Conservation (phyloP, 2,113 vertebrate genomes). For the Microtus ochrogaster region DNA sequence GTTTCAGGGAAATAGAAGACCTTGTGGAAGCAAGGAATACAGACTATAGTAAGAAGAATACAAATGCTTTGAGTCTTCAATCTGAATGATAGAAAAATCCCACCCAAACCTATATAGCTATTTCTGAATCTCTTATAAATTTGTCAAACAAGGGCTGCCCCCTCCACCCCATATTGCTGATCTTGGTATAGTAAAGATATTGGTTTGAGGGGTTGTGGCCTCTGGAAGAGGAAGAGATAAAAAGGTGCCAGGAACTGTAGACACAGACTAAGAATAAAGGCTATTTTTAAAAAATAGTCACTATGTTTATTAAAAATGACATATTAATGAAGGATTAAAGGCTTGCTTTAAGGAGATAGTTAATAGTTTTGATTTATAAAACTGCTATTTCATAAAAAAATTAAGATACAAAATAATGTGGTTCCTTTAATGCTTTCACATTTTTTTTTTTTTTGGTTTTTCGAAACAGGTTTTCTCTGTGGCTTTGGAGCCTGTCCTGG, state of each 20-base stretch:
- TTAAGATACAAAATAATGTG: background rate
- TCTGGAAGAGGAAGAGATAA: background rate
- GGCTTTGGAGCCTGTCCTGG: no score
- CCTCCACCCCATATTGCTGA: background rate
- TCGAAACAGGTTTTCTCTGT: no score
- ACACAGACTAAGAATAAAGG: no score
- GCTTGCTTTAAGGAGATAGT: background rate
- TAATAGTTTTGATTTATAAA: background rate
- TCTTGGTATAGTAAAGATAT: background rate
- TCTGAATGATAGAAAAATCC: background rate
- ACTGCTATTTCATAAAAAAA: background rate
- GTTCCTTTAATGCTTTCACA: background rate
- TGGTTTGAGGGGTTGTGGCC: background rate
- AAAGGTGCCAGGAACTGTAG: background rate
- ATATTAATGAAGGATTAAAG: background rate
- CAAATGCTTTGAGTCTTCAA: background rate
- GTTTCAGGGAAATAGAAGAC: background rate
- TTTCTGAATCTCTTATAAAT: background rate
- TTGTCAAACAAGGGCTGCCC: background rate
- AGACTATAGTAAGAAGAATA: background rate
- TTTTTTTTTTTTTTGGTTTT: no score
- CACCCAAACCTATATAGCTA: background rate
- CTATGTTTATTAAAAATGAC: background rate
- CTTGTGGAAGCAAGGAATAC: background rate
- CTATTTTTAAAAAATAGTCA: background rate